These are phyloP conservation scores for Drosophila rubida DNA, from an alignment of 2,888 invertebrate genomes.

Conservation along the genomic window DNA sequence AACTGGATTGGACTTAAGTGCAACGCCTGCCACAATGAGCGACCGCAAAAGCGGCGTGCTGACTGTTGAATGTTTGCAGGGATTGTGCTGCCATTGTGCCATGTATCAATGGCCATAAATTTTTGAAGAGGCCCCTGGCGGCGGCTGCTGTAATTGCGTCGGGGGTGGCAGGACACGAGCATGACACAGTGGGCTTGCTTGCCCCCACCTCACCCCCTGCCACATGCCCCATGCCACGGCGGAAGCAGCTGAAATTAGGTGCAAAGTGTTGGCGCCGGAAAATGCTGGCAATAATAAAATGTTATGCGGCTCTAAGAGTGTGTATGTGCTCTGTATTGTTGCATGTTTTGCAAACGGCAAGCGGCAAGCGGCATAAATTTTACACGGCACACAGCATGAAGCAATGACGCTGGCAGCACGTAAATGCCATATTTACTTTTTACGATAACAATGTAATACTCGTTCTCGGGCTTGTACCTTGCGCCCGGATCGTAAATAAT, in stretches of 20 bases:
- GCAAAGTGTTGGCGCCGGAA: constrained; percentile 60
- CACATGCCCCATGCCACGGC: constrained; percentile 17
- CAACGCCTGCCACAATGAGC: constrained; percentile 27
- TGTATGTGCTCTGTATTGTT: constrained; percentile 23
- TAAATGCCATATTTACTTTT: constrained; percentile 68
- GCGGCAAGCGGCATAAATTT: constrained; percentile 49
- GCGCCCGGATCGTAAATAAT: constrained; percentile 70
- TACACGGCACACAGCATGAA: constrained; percentile 32
- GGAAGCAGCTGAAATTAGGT: constrained; percentile 64
- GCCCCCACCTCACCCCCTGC: constrained; percentile 7
- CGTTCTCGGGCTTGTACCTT: constrained; percentile 7
- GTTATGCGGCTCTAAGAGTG: constrained; percentile 50
- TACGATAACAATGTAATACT: constrained; percentile 61
- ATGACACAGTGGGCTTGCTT: neutral
- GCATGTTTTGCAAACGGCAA: too few relatives aligned
- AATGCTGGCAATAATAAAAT: constrained; percentile 49
- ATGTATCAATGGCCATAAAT: constrained; percentile 58
- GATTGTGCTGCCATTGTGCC: constrained; percentile 1
- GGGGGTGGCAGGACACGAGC: constrained; percentile 11
- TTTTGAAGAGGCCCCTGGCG: constrained; percentile 51
- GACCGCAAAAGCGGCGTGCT: constrained; percentile 31
- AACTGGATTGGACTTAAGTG: constrained; percentile 14
- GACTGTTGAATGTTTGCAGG: constrained; percentile 5
- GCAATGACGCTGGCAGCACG: constrained; percentile 55
- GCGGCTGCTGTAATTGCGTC: constrained; percentile 48